Percentiles rank a stretch among this genome's conserved stretches.
Conservation (phyloP, 2,888 invertebrate species). For the Machimus rusticus region DNA sequence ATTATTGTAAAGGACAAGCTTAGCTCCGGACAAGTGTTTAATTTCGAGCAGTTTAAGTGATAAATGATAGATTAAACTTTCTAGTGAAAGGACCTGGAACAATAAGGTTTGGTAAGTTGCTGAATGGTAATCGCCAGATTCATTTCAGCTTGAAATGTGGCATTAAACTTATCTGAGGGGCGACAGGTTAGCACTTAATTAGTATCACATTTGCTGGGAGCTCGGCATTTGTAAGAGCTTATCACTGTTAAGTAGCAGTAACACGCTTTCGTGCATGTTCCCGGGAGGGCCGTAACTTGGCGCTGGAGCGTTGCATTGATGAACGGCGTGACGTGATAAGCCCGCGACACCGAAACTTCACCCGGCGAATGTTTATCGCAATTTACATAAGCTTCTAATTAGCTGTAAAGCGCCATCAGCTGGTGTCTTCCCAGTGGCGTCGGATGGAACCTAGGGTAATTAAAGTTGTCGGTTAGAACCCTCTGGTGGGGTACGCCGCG, state of each 20-base stretch:
- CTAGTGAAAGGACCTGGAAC: neutral
- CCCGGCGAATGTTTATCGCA: neutral
- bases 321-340: neutral
- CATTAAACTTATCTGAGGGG: neutral
- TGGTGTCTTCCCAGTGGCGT: neutral
- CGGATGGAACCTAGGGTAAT: neutral
- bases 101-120: neutral
- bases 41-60: too few species aligned
- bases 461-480: slow-evolving; percentile 6
- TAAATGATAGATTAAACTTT: too few species aligned
- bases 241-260: slow-evolving; percentile 1
- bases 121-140: neutral
- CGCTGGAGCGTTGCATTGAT: neutral
- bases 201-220: neutral
- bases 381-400: slow-evolving; percentile 29
- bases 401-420: slow-evolving; percentile 24
- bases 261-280: neutral
- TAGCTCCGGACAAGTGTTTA: too few species aligned
- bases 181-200: neutral
- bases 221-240: neutral
- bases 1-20: too few species aligned
- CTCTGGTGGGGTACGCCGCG: neutral
- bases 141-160: neutral
- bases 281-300: neutral
- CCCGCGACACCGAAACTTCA: neutral